Evolutionary conservation across 2,113 vertebrate species (phyloP).

Genomic region (Cavia porcellus): DNA sequence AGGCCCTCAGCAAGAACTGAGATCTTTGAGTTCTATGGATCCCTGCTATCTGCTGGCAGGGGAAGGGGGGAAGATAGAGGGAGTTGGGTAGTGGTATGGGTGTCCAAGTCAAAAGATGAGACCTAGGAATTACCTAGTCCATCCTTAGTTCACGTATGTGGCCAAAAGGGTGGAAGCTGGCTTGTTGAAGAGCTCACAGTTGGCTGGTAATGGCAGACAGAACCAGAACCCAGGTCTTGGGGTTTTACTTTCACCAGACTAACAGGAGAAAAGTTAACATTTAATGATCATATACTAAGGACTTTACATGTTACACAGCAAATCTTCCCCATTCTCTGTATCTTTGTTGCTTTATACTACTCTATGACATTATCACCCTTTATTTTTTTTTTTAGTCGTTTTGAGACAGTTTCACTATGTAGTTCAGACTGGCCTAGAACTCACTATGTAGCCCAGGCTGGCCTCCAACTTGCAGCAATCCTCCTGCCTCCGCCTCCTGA

Average conservation of each 20-base stretch:
- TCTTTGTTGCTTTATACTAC: not conserved
- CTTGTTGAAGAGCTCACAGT: not conserved
- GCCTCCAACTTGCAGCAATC: too few species aligned
- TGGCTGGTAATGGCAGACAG: not conserved
- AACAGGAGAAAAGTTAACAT: not conserved
- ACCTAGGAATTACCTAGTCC: not conserved
- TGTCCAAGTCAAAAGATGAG: not conserved
- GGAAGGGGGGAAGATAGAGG: not conserved
- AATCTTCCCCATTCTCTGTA: not conserved
- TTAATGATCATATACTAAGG: not conserved
- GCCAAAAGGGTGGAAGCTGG: not conserved
- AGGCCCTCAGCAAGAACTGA: not conserved
- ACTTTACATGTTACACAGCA: not conserved
- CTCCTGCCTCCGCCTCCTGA: too few species aligned
- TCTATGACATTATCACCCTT: not conserved
- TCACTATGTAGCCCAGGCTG: too few species aligned
- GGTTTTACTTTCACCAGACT: not conserved
- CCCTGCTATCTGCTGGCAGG: not conserved
- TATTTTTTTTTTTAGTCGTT: not conserved
- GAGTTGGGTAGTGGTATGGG: not conserved
- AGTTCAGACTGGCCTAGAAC: not conserved
- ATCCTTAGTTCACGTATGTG: not conserved
- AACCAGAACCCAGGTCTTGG: not conserved
- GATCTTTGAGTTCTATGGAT: not conserved
- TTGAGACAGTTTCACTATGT: not conserved